A percentile compares a stretch with the other conserved stretches of the same genome.
Conservation (phyloP, 1,140 invertebrate genomes). For the Scaptomyza graminum region DNA sequence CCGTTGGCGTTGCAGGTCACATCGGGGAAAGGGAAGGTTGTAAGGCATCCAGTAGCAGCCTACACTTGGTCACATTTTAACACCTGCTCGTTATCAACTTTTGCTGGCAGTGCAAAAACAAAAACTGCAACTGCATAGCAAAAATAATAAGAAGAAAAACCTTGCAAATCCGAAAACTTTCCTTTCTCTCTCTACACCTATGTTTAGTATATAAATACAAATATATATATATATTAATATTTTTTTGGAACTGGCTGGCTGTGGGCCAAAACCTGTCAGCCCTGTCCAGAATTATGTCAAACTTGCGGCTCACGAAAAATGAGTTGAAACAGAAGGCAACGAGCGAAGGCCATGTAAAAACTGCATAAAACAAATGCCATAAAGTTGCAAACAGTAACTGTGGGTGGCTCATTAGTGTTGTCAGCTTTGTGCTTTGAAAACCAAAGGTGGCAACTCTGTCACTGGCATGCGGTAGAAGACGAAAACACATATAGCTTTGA, state of each 20-base stretch:
- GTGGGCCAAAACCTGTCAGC: slow-evolving; percentile 57
- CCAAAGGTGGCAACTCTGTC: slow-evolving; percentile 44
- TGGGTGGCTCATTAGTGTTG: slow-evolving; percentile 73
- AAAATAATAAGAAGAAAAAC: slow-evolving; percentile 33
- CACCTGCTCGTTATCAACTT: slow-evolving; percentile 82
- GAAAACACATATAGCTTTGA: slow-evolving; percentile 18
- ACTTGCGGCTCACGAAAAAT: slow-evolving; percentile 63
- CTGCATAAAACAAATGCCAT: slow-evolving; percentile 71
- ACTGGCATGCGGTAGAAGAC: slow-evolving; percentile 48
- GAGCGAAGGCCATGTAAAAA: slow-evolving; percentile 44
- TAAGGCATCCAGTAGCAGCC: slow-evolving; percentile 52
- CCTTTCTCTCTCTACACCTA: slow-evolving; percentile 29
- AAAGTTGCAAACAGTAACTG: slow-evolving; percentile 59
- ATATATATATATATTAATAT: slow-evolving; percentile 34
- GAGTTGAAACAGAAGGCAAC: slow-evolving; percentile 13
- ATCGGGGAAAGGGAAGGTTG: slow-evolving; percentile 11
- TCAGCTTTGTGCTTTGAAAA: slow-evolving; percentile 48
- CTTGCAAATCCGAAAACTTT: slow-evolving; percentile 69
- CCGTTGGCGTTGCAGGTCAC: not conserved
- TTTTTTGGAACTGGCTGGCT: slow-evolving; percentile 45
- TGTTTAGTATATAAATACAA: slow-evolving; percentile 32
- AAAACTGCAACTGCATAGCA: slow-evolving; percentile 30
- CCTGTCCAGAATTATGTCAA: slow-evolving; percentile 78
- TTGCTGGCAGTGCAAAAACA: slow-evolving; percentile 61
- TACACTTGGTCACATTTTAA: slow-evolving; percentile 79